A percentile compares a stretch with the other conserved stretches of the same genome.
phyloP scores from a whole-genome alignment of 2,113 vertebrate species.

The Elgaria multicarinata region DNA sequence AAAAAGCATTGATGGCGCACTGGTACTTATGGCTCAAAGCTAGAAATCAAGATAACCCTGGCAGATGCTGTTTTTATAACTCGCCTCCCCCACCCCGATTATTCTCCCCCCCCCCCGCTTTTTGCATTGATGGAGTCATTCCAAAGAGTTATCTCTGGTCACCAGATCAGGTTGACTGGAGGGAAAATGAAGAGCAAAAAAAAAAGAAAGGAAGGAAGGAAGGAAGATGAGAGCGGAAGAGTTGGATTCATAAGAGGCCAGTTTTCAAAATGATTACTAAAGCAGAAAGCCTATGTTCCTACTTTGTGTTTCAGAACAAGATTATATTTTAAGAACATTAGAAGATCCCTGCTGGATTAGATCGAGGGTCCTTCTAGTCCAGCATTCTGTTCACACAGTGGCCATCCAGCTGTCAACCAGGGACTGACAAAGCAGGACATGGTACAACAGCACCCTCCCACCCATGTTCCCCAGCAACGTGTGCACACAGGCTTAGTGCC shows the following conservation, averaged over 20 bases:
- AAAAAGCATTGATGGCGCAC: not conserved
- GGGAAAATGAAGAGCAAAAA: not conserved
- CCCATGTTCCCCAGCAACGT: no score
- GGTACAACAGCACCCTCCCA: no score
- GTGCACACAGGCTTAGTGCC: no score
- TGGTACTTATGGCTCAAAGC: not conserved
- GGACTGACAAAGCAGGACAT: no score
- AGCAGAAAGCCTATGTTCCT: not conserved
- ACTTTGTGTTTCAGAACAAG: not conserved
- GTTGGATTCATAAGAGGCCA: not conserved
- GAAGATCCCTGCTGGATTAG: no score
- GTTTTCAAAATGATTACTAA: not conserved
- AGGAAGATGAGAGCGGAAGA: not conserved
- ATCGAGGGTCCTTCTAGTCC: no score
- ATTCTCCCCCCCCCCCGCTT: not conserved
- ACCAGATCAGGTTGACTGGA: not conserved
- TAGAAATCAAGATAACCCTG: not conserved
- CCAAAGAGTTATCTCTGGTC: not conserved
- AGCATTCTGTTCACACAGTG: no score
- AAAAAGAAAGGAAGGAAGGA: not conserved
- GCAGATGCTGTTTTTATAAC: constrained; percentile 8
- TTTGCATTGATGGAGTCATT: not conserved
- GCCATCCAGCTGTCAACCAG: no score
- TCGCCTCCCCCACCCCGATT: not conserved
- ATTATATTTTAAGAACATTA: no score